Evolutionary conservation across 2,113 vertebrate genomes (phyloP).

Genomic region (Nycticryphes semicollaris): DNA sequence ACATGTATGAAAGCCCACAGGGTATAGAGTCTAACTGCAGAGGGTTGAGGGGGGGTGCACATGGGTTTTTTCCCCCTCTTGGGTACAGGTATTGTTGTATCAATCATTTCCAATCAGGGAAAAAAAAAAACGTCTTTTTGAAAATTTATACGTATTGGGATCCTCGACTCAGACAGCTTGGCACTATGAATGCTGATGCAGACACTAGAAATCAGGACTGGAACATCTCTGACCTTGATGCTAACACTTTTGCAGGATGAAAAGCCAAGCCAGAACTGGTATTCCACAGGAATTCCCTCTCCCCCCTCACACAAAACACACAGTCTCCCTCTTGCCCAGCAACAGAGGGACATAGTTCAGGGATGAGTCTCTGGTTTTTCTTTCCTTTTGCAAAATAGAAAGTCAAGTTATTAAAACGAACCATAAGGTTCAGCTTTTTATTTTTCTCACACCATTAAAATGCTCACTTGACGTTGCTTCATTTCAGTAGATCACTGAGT

Average conservation of each 20-base stretch:
- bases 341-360: background rate
- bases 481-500: background rate
- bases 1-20: background rate
- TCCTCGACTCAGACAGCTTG: background rate
- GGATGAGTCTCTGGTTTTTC: background rate
- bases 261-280: background rate
- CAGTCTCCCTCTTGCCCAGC: background rate
- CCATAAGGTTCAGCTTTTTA: background rate
- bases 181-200: background rate
- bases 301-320: background rate
- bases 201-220: background rate
- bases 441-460: background rate
- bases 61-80: rapidly evolving
- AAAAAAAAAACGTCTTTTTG: background rate
- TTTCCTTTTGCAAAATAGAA: background rate
- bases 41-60: rapidly evolving
- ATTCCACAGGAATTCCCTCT: background rate
- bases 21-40: background rate
- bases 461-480: background rate
- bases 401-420: background rate
- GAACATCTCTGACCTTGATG: background rate
- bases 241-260: background rate
- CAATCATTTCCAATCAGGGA: background rate
- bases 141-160: background rate
- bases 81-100: background rate